phyloP scores from a whole-genome alignment of 2,888 invertebrate species.

The Leptopilina syphax region DNA sequence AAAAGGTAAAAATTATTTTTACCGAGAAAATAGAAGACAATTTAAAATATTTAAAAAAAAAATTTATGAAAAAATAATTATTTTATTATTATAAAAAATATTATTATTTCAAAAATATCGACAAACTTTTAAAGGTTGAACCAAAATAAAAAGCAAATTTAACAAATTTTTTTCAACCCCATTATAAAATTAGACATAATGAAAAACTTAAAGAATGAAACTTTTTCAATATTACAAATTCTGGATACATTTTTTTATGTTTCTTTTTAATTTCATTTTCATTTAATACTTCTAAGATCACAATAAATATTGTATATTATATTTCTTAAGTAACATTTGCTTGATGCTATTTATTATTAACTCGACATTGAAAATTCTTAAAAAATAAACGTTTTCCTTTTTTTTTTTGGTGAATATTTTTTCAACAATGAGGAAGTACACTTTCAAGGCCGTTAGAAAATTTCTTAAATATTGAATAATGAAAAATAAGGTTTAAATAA shows the following conservation, averaged over 20 bases:
- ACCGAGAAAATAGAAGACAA: too few relatives aligned
- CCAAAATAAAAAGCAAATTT: too few relatives aligned
- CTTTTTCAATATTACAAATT: neutral
- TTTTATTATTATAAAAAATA: too few relatives aligned
- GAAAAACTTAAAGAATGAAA: neutral
- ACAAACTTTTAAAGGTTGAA: too few relatives aligned
- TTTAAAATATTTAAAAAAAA: neutral
- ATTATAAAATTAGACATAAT: too few relatives aligned
- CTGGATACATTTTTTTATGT: too few relatives aligned
- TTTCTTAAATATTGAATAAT: too few relatives aligned
- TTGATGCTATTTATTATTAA: neutral
- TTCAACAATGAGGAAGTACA: neutral
- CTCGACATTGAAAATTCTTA: neutral
- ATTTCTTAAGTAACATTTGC: slow-evolving; percentile 2
- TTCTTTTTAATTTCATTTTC: neutral
- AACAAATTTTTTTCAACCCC: too few relatives aligned
- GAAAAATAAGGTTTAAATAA: too few relatives aligned
- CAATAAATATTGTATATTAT: slow-evolving; percentile 18
- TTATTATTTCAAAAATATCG: too few relatives aligned
- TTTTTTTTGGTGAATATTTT: neutral
- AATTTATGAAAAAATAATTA: neutral
- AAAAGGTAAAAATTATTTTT: too few relatives aligned
- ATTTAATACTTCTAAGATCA: slow-evolving; percentile 2
- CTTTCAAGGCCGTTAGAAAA: neutral
- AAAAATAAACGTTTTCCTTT: slow-evolving; percentile 1